Evolutionary conservation across 2,797 vertebrate species (phyloP).

Genomic region (Mycteria americana): DNA sequence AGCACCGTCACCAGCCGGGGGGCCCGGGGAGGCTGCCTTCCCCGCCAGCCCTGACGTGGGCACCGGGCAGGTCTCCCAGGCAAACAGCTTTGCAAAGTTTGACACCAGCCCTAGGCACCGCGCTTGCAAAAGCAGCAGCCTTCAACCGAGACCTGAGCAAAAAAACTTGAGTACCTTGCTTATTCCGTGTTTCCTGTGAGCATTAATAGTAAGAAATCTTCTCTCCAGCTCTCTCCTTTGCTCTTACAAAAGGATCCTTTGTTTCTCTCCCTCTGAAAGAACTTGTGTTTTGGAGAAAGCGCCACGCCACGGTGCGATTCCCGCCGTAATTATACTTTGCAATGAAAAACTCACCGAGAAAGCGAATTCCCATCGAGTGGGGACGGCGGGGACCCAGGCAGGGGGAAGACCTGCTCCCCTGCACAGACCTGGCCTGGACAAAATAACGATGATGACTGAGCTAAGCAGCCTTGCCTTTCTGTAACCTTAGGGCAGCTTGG

Average conservation of each 20-base stretch:
- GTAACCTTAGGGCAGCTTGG: constrained; percentile 54
- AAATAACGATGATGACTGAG: not conserved
- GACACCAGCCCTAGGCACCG: not conserved
- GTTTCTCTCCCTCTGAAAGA: not conserved
- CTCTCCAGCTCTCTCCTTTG: too few relatives aligned
- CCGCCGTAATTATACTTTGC: not conserved
- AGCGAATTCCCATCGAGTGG: not conserved
- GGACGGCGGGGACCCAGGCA: not conserved
- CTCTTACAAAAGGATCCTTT: not conserved
- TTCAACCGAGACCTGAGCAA: not conserved
- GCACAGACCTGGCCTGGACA: constrained; percentile 42
- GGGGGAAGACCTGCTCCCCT: constrained; percentile 22
- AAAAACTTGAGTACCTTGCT: accelerated
- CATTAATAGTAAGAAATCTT: not conserved
- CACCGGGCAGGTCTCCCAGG: accelerated
- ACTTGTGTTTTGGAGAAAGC: not conserved
- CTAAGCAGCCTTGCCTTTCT: constrained; percentile 60
- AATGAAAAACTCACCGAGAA: not conserved
- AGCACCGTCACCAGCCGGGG: not conserved
- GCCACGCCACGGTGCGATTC: not conserved
- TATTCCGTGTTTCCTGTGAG: not conserved
- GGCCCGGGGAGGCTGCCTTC: too few relatives aligned
- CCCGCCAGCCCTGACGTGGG: not conserved
- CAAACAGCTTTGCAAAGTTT: not conserved
- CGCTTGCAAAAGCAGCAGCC: not conserved